Evolutionary conservation across 2,888 invertebrate genomes (phyloP), one percentile per base, ranked within the genome.

Genomic region (Scaeva pyrastri): DNA sequence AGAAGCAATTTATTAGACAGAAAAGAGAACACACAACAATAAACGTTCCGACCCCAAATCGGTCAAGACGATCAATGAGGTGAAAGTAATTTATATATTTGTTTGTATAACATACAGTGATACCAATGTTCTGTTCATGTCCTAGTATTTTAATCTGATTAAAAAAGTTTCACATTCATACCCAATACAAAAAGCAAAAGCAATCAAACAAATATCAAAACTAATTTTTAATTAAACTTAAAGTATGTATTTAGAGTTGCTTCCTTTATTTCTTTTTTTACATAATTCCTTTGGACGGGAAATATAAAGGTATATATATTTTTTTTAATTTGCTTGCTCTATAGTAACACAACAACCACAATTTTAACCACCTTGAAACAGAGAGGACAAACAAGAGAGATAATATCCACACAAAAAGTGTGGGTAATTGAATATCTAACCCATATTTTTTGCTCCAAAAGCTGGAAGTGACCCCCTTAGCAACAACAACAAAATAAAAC

Each of bases 321-420:
- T 50, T 55, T 56, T 48, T 56, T 72, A 41, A 66, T 68, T 71
- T 64, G 58, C 68, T 68, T 72, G 62, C 80, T 73, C 68, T 73
- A 71, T 80, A 52, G 75, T 48, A 71, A 70, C 72, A 84, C 78
- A 70, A 70, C 48, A 73, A 64, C 78, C 64, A 79, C 79, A 75
- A 75, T 14, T 58, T 80, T 66, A 64, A 71, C 66, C 66, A 84
- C 70, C 71, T 52, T 41, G 43, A 52, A 12, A 58, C 21, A 80
- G 60, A 80, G 60, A 84, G 80, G 80, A 85, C 80, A 81, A 76
- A 81, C 58, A 73, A 62, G 31, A 62, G 31, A 81, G 76, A 81
- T 85, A 85, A 73, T 72, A 85, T 76, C 36, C 50, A 60, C 16
- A 39, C 5, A 56, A 26, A 71, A 39, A 50, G 41, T 56, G 26